These are phyloP conservation scores for Drosophila equinoxialis DNA, from an alignment of 1,140 invertebrate genomes.

Conservation along the genomic window DNA sequence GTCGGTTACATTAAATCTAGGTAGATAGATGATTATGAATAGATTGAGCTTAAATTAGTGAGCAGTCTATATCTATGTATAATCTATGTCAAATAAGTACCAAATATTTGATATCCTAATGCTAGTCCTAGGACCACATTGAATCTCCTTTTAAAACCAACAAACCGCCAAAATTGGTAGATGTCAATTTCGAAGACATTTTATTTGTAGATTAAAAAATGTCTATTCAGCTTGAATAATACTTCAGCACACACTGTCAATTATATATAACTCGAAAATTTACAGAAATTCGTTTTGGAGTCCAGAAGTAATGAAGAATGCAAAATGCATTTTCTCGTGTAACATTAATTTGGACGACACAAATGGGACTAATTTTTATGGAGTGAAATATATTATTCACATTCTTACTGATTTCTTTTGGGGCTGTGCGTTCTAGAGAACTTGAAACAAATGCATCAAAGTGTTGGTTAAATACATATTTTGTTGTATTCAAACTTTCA, in stretches of 20 bases:
- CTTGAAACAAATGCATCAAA: constrained; percentile 26
- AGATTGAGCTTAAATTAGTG: too few species aligned
- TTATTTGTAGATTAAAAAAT: too few species aligned
- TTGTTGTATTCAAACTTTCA: constrained; percentile 31
- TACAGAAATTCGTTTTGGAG: constrained; percentile 36
- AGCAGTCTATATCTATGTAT: too few species aligned
- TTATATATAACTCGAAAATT: background rate
- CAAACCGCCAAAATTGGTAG: too few species aligned
- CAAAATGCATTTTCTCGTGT: constrained; percentile 43
- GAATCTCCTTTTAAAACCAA: too few species aligned
- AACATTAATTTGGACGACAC: constrained; percentile 18
- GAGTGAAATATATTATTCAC: background rate
- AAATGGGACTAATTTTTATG: constrained; percentile 47
- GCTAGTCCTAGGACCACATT: too few species aligned
- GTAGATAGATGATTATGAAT: too few species aligned
- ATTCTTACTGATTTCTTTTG: background rate
- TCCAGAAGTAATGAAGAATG: constrained; percentile 58
- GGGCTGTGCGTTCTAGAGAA: constrained; percentile 1
- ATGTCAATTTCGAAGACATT: too few species aligned
- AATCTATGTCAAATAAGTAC: too few species aligned
- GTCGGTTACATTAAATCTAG: too few species aligned
- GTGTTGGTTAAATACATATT: constrained; percentile 69
- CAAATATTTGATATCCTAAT: too few species aligned
- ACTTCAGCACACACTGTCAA: background rate
- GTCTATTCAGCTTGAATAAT: too few species aligned